Evolutionary conservation across 1,140 invertebrate genomes (phyloP).

Genomic region (Formica exsecta): DNA sequence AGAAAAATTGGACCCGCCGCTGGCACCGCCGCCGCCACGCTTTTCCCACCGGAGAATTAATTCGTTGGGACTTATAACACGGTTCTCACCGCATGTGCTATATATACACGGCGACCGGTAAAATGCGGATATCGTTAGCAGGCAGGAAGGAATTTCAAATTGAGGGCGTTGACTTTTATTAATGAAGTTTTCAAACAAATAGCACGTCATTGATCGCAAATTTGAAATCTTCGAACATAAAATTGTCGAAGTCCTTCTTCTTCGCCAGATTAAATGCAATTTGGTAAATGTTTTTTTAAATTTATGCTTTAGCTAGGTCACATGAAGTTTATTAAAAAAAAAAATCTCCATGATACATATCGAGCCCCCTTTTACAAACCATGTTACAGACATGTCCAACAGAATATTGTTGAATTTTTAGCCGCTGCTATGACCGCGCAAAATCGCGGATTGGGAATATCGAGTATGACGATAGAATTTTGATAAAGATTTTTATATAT

Average conservation of each 20-base stretch:
- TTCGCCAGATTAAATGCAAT: background rate
- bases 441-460: constrained; percentile 22
- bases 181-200: constrained; percentile 41
- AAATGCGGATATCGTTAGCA: constrained; percentile 26
- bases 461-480: constrained; percentile 43
- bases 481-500: constrained; percentile 25
- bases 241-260: background rate
- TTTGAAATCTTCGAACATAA: constrained; percentile 11
- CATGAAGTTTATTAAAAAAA: background rate
- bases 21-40: background rate
- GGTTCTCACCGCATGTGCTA: constrained; percentile 3
- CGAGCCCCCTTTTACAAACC: background rate
- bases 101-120: constrained; percentile 31
- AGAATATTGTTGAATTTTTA: background rate
- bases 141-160: constrained; percentile 37
- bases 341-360: background rate
- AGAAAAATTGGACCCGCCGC: constrained; percentile 70
- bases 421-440: background rate
- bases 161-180: constrained; percentile 17
- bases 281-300: background rate
- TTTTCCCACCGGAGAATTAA: constrained; percentile 60
- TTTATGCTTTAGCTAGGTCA: background rate
- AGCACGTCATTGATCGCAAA: constrained; percentile 12
- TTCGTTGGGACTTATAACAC: constrained; percentile 61
- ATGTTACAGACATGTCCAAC: background rate